A percentile compares a stretch with the other conserved stretches of the same genome.
Conservation (phyloP, 2,888 invertebrate species). For the Charanyca ferruginea region DNA sequence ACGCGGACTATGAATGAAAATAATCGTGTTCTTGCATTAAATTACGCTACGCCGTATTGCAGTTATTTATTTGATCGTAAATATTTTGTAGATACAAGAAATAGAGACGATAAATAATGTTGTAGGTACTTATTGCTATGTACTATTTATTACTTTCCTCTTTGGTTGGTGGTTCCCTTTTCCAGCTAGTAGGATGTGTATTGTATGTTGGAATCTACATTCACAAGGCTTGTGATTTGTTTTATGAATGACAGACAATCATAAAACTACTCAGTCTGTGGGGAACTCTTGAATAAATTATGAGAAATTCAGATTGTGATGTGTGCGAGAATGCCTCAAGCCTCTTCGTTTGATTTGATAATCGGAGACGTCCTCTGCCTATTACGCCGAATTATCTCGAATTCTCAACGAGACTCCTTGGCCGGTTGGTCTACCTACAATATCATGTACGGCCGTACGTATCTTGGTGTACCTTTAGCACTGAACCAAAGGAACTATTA, state of each 20-base stretch:
- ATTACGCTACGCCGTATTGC: slow-evolving; percentile 21
- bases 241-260: neutral
- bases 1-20: slow-evolving; percentile 44
- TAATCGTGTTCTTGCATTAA: slow-evolving; percentile 33
- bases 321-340: neutral
- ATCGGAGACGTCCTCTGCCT: too few species aligned
- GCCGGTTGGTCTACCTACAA: too few species aligned
- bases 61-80: slow-evolving; percentile 46
- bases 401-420: too few species aligned
- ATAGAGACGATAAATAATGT: slow-evolving; percentile 8
- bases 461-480: too few species aligned
- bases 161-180: slow-evolving; percentile 20
- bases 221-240: slow-evolving; percentile 4
- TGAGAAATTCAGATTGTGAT: slow-evolving; percentile 6
- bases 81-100: slow-evolving; percentile 24
- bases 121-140: neutral
- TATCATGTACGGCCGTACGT: too few species aligned
- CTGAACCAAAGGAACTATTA: too few species aligned
- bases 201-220: slow-evolving; percentile 22
- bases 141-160: slow-evolving; percentile 30
- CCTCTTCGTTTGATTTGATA: neutral
- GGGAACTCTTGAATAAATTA: neutral
- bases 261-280: neutral
- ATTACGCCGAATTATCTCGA: too few species aligned
- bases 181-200: slow-evolving; percentile 5